Percentiles rank a stretch among this genome's conserved stretches.
These are phyloP conservation scores for Atherinosoma microstoma DNA, from an alignment of 2,797 vertebrate species.

Conservation along the genomic window DNA sequence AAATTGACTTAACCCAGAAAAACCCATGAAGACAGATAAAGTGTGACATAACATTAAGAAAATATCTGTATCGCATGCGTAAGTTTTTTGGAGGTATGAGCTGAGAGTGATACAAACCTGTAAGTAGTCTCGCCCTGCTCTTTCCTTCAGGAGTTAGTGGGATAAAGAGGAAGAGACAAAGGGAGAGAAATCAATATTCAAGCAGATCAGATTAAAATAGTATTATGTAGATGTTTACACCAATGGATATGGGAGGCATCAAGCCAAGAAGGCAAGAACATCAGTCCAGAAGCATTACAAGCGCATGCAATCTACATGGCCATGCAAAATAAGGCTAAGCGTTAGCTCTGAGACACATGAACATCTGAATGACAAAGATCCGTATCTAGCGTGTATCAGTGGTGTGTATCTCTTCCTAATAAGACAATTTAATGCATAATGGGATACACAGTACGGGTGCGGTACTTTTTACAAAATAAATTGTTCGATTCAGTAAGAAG, in stretches of 20 bases:
- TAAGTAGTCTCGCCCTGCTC: slow-evolving; percentile 89
- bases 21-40: not conserved
- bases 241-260: slow-evolving; percentile 42
- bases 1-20: not conserved
- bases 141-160: slow-evolving; percentile 94
- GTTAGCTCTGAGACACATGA: slow-evolving; percentile 27
- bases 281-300: slow-evolving; percentile 30
- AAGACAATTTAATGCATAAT: not conserved
- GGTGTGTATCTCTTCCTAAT: not conserved
- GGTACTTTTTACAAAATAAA: no score
- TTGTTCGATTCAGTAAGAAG: no score
- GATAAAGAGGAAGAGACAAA: slow-evolving; percentile 84
- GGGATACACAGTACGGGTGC: no score
- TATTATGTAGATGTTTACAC: slow-evolving; percentile 61
- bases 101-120: slow-evolving; percentile 81
- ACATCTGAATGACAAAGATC: slow-evolving; percentile 7
- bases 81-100: slow-evolving; percentile 18
- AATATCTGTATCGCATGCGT: slow-evolving; percentile 9
- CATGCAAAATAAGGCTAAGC: slow-evolving; percentile 76
- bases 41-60: not conserved
- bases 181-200: slow-evolving; percentile 84
- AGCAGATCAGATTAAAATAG: slow-evolving; percentile 75
- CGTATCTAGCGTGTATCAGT: not conserved
- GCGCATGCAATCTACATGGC: slow-evolving; percentile 79
- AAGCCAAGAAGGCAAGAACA: slow-evolving; percentile 28